Evolutionary conservation across 2,797 vertebrate species (phyloP), one percentile per base, ranked within the genome.

Genomic region (Buceros bicornis): DNA sequence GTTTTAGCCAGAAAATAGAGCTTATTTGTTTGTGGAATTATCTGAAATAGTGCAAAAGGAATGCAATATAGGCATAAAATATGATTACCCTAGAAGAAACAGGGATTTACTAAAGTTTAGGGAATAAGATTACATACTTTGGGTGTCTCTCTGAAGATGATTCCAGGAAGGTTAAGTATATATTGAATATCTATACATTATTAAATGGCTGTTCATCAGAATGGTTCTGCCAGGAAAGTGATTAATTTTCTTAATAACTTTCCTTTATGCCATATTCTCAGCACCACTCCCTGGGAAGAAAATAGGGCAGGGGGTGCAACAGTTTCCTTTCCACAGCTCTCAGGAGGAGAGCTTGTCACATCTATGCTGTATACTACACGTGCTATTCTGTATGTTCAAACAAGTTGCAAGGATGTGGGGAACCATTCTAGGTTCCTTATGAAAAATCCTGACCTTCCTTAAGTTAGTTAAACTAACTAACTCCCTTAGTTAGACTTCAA

Each of bases 281-380:
- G n/a, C 28, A 31, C 8, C 2, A 1, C 60, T 95, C 2, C 7
- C 25, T 77, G 6, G 16, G 20, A 56, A 83, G 6, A 70, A 53
- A 64, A 2, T 9, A 78, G 5, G 9, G 17, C 89, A 62, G 4
- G 24, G 25, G 0, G 1, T 60, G 5, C 4, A 78, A 60, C 56
- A 60, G 1, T 48, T 31, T 72, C 62, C 25, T 66, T 82, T 11
- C 37, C 51, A 11, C 26, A 50, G 14, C 31, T 74, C 20, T 57
- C 48, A 45, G 24, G 35, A 72, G 33, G 3, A 42, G 6, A 72
- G 3, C 2, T 0, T 10, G 24, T 65, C n/a, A 24, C 5, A 54
- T 53, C 29, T 33, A 19, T 18, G 8, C 29, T 57, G 8, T 54
- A 22, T 28, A 11, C 2, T 10, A 37, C 13, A 53, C 25, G 7